phyloP scores from a whole-genome alignment of 2,797 vertebrate species.

The Glyptemys insculpta region DNA sequence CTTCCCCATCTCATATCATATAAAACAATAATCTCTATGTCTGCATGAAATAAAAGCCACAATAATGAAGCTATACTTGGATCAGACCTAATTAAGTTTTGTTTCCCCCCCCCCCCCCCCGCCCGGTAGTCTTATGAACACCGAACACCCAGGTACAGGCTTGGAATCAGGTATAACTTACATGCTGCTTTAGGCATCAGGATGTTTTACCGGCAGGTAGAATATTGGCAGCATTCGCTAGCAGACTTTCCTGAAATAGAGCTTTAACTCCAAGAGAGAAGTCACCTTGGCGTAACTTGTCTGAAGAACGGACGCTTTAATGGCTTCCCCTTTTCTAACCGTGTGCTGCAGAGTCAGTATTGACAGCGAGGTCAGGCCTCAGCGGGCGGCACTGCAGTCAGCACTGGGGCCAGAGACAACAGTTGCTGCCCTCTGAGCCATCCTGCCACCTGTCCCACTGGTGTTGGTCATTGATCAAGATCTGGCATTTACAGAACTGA shows the following conservation, averaged over 20 bases:
- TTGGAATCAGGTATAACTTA: neutral
- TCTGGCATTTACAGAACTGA: rapidly evolving
- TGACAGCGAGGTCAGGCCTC: neutral
- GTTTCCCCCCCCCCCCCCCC: neutral
- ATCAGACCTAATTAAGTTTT: neutral
- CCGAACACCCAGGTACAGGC: rapidly evolving
- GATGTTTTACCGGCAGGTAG: neutral
- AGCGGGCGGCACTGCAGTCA: rapidly evolving
- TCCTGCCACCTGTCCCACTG: rapidly evolving
- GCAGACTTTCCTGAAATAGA: neutral
- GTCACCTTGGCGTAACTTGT: rapidly evolving
- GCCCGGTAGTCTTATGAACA: neutral
- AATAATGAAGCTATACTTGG: neutral
- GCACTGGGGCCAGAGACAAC: neutral
- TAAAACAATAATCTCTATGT: neutral
- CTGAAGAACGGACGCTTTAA: rapidly evolving
- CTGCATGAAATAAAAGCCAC: neutral
- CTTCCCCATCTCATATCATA: neutral
- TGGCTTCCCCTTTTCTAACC: neutral
- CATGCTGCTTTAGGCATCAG: neutral
- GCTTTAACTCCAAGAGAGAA: rapidly evolving
- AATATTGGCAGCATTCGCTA: neutral
- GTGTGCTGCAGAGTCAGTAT: rapidly evolving
- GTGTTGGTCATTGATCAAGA: neutral
- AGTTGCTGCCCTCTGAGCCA: neutral